Evolutionary conservation across 2,113 vertebrate genomes (phyloP), one percentile per base, ranked within the genome.

Genomic region (Cottus gobio): DNA sequence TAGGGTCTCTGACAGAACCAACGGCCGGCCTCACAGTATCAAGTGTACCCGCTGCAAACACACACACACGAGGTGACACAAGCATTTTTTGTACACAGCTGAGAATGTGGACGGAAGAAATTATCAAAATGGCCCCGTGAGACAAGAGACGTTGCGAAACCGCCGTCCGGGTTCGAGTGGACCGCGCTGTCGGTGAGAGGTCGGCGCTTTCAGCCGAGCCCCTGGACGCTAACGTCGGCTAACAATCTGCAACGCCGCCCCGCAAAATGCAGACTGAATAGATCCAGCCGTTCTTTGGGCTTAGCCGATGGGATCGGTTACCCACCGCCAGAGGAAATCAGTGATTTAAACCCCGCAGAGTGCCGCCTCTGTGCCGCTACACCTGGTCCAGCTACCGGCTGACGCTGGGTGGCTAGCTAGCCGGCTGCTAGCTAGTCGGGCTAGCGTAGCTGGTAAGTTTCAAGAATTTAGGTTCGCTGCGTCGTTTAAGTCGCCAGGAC

Each of bases 381-480:
- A 65, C 31, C 75, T 44, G 72, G n/a, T 75, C 60, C 69, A 7
- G 10, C 39, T 30, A 61, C 82, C 86, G 78, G 87, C 13, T 44
- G 42, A 44, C 42, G 3, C 42, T 44, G 13, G 42, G 1, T 44
- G 13, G 13, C 42, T 44, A 15, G 42, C 42, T 44, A 44, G 42
- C 42, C 42, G 42, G 42, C 42, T 44, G 13, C 39, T 11, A 42
- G 39, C 39, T 42, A 42, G 39, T 42, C 13, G 12, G 39, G 39
- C 13, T 42, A 42, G 34, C 34, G 34, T 34, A 37, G 42, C 42
- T 44, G 42, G 11, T 44, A 15, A 44, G 42, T 44, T 44, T 44
- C 4, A 44, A 3, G 42, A 44, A 44, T 15, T 44, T 44, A 44
- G 42, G 13, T 15, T 44, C 3, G 42, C 42, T 3, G 4, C 42